These are phyloP conservation scores for Diadophis punctatus DNA, from an alignment of 2,113 vertebrate genomes.

Conservation along the genomic window DNA sequence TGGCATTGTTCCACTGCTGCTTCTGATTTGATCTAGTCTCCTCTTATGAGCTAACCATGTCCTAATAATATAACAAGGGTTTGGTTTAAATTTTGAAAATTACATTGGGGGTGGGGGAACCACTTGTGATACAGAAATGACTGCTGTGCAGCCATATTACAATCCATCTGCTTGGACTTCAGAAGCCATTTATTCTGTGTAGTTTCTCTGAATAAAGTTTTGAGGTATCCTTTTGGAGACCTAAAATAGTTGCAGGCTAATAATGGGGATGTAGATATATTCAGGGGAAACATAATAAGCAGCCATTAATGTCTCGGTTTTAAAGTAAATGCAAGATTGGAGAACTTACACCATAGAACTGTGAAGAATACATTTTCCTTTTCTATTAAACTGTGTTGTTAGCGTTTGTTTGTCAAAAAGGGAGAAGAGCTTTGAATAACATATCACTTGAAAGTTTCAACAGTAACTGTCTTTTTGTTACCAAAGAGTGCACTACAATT, in stretches of 20 bases:
- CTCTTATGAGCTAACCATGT: not conserved
- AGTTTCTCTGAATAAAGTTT: constrained; percentile 32
- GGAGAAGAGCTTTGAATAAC: constrained; percentile 46
- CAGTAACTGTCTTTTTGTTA: constrained; percentile 73
- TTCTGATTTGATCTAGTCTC: not conserved
- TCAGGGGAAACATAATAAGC: constrained; percentile 29
- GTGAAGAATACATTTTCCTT: constrained; percentile 62
- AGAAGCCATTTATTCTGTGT: constrained; percentile 10
- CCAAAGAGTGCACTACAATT: constrained; percentile 83
- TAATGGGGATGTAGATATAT: not conserved
- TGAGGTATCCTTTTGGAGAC: constrained; percentile 32
- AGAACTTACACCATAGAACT: constrained; percentile 71
- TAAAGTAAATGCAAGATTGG: constrained; percentile 58
- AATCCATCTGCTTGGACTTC: constrained; percentile 17
- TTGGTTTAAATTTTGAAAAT: constrained; percentile 50
- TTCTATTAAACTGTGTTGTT: constrained; percentile 53
- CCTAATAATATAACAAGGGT: constrained; percentile 15
- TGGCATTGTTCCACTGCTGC: constrained; percentile 18
- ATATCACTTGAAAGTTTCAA: constrained; percentile 68
- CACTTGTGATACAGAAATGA: constrained; percentile 33
- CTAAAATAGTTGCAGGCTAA: not conserved
- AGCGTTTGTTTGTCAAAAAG: constrained; percentile 51
- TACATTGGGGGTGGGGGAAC: not conserved
- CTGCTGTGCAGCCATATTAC: constrained; percentile 57
- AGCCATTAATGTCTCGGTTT: constrained; percentile 49